These are phyloP conservation scores for Chionis minor DNA, from an alignment of 2,113 vertebrate species.

Conservation along the genomic window DNA sequence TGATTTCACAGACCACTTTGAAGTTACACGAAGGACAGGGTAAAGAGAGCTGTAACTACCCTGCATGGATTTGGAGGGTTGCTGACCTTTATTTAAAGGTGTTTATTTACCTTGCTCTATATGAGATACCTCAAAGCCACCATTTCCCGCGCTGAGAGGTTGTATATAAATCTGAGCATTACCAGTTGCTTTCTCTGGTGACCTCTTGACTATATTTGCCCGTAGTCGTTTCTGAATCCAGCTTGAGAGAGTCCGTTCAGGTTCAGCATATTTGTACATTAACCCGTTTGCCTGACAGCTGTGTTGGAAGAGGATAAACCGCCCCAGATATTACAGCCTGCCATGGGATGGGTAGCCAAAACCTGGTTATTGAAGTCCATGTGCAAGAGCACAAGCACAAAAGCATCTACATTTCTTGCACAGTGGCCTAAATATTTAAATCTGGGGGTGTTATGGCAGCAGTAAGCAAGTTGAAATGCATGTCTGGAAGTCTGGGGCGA, in stretches of 20 bases:
- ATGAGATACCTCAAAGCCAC: background rate
- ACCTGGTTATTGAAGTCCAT: background rate
- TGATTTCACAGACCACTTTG: background rate
- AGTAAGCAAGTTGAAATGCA: background rate
- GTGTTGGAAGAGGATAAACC: background rate
- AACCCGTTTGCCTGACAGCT: background rate
- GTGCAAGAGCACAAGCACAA: background rate
- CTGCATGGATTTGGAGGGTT: background rate
- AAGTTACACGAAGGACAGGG: background rate
- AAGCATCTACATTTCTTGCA: background rate
- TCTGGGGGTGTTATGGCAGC: background rate
- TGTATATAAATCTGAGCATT: background rate
- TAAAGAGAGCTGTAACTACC: background rate
- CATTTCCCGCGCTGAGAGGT: background rate
- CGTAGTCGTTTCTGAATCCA: background rate
- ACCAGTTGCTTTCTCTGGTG: background rate
- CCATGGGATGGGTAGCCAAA: background rate
- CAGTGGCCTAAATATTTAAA: background rate
- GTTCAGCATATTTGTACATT: background rate
- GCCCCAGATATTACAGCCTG: fast-evolving
- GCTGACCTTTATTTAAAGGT: background rate
- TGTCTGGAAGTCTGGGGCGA: fast-evolving
- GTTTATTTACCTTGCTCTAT: background rate
- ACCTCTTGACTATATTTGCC: background rate
- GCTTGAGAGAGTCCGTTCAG: background rate